These are phyloP conservation scores for Chironomus tentans DNA, from an alignment of 2,888 invertebrate genomes.

Conservation along the genomic window DNA sequence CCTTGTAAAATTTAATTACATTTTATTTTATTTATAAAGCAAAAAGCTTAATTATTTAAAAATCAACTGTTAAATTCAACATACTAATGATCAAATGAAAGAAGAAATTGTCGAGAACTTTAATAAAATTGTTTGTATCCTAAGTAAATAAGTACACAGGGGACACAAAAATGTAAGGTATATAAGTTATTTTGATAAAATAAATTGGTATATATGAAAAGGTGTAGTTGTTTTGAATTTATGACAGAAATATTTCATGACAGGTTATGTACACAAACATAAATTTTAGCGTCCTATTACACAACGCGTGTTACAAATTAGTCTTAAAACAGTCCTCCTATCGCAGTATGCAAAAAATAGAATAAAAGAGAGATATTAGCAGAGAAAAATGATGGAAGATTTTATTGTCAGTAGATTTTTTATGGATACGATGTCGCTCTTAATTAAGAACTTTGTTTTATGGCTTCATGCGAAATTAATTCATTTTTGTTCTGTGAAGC, in stretches of 20 bases:
- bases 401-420: background rate
- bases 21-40: no score
- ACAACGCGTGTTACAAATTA: background rate
- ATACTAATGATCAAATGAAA: no score
- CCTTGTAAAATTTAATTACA: no score
- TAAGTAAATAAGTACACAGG: no score
- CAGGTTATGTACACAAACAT: constrained; percentile 14
- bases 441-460: background rate
- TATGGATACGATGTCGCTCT: background rate
- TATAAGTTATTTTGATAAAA: constrained; percentile 22
- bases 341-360: background rate
- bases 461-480: background rate
- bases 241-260: constrained; percentile 21
- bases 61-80: no score
- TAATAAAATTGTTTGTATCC: no score
- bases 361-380: no score
- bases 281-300: constrained; percentile 13
- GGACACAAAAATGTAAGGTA: background rate
- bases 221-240: constrained; percentile 24
- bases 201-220: constrained; percentile 8
- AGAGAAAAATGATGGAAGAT: background rate
- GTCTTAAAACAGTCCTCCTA: background rate
- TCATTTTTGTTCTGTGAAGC: background rate
- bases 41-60: no score
- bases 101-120: no score